These are phyloP conservation scores for Protobothrops flavoviridis DNA, from an alignment of 2,113 vertebrate species.

Conservation along the genomic window DNA sequence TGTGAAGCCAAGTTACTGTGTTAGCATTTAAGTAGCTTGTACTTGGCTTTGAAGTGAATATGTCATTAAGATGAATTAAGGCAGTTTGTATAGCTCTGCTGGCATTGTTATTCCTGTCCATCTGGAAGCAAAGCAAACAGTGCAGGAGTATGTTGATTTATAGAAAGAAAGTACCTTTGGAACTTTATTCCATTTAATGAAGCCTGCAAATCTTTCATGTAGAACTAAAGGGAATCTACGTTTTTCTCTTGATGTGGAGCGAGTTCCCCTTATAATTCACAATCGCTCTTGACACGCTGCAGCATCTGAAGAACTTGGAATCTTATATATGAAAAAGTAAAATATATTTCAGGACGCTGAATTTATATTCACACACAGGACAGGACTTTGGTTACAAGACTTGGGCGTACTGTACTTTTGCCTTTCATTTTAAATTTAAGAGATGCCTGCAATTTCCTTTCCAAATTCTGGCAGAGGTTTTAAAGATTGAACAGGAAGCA, in stretches of 20 bases:
- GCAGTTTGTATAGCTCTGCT: not conserved
- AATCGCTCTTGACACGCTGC: conserved; percentile 22
- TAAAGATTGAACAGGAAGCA: not conserved
- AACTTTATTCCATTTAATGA: conserved; percentile 27
- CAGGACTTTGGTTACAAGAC: not conserved
- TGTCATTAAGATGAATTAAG: conserved; percentile 23
- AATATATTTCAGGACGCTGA: not conserved
- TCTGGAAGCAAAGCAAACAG: conserved; percentile 33
- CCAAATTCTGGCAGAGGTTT: not conserved
- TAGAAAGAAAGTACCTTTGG: conserved; percentile 32
- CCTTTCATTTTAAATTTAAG: not conserved
- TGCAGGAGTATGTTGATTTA: conserved; percentile 8
- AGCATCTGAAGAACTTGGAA: not conserved
- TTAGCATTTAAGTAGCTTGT: conserved; percentile 12
- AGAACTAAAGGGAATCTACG: conserved; percentile 15
- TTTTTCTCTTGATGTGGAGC: conserved; percentile 4
- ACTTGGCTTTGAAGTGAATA: conserved; percentile 29
- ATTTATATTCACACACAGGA: not conserved
- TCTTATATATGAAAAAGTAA: conserved; percentile 2
- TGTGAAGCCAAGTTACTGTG: not conserved
- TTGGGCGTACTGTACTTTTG: not conserved
- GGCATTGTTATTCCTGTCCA: conserved; percentile 15
- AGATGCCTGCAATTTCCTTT: not conserved
- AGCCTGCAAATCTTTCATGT: conserved; percentile 34
- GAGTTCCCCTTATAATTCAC: conserved; percentile 32